Percentiles rank a stretch among this genome's conserved stretches.
phyloP scores from a whole-genome alignment of 1,140 invertebrate genomes.

The Polypedilum pembai region DNA sequence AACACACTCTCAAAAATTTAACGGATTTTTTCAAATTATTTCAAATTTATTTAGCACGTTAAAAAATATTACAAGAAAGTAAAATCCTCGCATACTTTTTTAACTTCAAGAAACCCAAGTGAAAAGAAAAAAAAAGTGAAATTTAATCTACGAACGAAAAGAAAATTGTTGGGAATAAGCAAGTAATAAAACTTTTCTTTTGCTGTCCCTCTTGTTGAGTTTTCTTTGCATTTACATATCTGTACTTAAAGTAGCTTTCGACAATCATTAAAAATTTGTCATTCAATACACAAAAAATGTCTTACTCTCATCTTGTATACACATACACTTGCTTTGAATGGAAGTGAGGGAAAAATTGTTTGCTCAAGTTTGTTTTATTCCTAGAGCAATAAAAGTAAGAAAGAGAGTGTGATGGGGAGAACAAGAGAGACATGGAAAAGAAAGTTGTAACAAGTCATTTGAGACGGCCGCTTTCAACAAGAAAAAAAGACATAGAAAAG shows the following conservation, averaged over 20 bases:
- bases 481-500: no score
- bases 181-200: no score
- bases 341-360: neutral
- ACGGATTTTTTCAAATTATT: no score
- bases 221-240: neutral
- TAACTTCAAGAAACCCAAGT: no score
- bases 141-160: no score
- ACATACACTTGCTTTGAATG: neutral
- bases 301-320: neutral
- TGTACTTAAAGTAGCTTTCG: neutral
- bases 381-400: neutral
- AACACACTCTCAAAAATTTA: no score
- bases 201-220: no score
- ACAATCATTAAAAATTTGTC: slow-evolving; percentile 19
- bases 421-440: neutral
- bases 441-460: neutral
- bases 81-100: no score
- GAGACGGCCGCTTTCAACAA: neutral
- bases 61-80: no score
- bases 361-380: neutral
- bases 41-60: no score
- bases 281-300: neutral
- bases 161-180: no score
- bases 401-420: neutral
- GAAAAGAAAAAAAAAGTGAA: no score